Conservation (phyloP, 2,797 vertebrate genomes). For the Eulemur albifrons region DNA sequence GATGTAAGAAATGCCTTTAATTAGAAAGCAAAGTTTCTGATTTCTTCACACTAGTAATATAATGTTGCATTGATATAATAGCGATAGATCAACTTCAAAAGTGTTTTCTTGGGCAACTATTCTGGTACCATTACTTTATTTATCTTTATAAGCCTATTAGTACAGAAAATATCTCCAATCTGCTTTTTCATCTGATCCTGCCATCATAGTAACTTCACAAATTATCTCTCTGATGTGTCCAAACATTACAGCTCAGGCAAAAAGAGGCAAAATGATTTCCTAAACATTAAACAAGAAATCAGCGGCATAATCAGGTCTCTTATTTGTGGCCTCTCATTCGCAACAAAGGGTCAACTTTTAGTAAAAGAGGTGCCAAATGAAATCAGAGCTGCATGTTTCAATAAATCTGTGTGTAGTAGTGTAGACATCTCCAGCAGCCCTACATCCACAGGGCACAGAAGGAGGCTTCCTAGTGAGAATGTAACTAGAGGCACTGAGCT, state of each 20-base stretch:
- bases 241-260: background rate
- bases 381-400: background rate
- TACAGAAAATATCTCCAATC: background rate
- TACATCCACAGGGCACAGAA: background rate
- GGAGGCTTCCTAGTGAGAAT: background rate
- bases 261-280: conserved; percentile 33
- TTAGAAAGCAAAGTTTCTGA: background rate
- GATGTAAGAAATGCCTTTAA: conserved; percentile 29
- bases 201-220: conserved; percentile 3
- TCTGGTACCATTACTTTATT: conserved; percentile 29
- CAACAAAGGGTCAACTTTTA: background rate
- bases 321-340: background rate
- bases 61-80: background rate
- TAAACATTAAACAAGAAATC: background rate
- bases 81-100: conserved; percentile 40
- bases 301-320: background rate
- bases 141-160: conserved; percentile 44
- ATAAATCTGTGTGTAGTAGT: background rate
- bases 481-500: background rate
- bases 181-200: background rate
- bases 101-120: conserved; percentile 40
- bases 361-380: background rate
- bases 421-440: too few relatives aligned
- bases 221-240: background rate
- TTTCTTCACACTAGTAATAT: background rate